Evolutionary conservation across 2,888 invertebrate species (phyloP).

Genomic region (Drosophila suboccidentalis): DNA sequence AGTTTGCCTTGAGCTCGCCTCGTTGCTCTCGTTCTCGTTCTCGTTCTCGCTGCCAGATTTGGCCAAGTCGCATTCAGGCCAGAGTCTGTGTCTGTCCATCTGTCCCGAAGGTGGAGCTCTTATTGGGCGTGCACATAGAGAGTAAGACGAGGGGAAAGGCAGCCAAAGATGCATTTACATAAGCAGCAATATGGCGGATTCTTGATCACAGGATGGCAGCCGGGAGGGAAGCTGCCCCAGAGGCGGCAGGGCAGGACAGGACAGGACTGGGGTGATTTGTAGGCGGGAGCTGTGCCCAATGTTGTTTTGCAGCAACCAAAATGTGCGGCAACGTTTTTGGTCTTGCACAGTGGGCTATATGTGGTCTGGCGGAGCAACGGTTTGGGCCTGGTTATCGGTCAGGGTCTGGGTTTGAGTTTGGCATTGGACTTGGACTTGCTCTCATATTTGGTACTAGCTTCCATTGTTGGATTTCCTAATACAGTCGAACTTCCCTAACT

Average conservation of each 20-base stretch:
- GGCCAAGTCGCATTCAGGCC: conserved; percentile 27
- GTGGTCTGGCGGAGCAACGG: conserved; percentile 56
- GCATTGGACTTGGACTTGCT: conserved; percentile 36
- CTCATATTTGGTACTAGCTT: conserved; percentile 4
- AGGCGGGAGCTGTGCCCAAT: conserved; percentile 51
- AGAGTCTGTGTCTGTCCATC: conserved; percentile 13
- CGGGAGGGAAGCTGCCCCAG: background rate
- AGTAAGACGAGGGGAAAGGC: background rate
- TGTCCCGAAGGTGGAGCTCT: conserved; percentile 42
- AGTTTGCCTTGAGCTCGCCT: conserved; percentile 53
- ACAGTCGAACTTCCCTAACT: too few species aligned
- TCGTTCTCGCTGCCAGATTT: conserved; percentile 42
- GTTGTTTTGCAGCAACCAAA: conserved; percentile 80
- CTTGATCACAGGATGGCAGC: conserved; percentile 44
- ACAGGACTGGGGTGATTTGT: conserved; percentile 1
- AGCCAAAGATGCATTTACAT: conserved; percentile 57
- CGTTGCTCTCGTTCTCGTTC: conserved; percentile 17
- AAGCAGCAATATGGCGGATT: conserved; percentile 75
- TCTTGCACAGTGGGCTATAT: conserved; percentile 80
- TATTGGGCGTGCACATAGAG: conserved; percentile 47
- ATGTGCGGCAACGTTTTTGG: conserved; percentile 83
- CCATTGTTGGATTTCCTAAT: background rate
- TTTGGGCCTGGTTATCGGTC: conserved; percentile 8
- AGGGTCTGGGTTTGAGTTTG: conserved; percentile 30
- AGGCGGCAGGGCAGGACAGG: background rate